These are phyloP conservation scores for Neoascia interrupta DNA, from an alignment of 2,888 invertebrate species.

Conservation along the genomic window DNA sequence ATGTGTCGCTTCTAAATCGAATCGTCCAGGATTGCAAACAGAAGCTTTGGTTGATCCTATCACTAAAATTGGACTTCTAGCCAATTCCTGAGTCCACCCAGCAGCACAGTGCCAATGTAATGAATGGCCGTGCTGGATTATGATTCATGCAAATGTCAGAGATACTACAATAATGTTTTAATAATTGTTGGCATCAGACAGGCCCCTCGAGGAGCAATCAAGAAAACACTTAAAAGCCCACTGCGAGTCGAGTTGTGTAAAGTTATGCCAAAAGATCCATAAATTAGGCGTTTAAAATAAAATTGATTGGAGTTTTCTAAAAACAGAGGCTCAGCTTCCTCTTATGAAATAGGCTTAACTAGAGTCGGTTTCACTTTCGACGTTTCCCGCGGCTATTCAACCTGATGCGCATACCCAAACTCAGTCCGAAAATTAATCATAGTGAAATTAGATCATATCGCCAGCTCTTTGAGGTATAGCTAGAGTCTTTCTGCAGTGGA, in stretches of 20 bases:
- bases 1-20: too few species aligned
- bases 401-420: constrained; percentile 17
- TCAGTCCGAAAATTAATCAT: constrained; percentile 21
- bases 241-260: constrained; percentile 9
- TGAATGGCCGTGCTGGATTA: constrained; percentile 23
- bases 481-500: too few species aligned
- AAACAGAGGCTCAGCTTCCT: too few species aligned
- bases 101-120: constrained; percentile 30
- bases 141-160: constrained; percentile 19
- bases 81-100: too few species aligned
- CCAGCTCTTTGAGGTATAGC: too few species aligned
- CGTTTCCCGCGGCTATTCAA: constrained; percentile 7
- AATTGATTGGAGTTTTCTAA: constrained; percentile 48
- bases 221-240: not conserved
- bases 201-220: constrained; percentile 12
- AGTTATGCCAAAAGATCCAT: constrained; percentile 29
- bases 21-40: too few species aligned
- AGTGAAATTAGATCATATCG: constrained; percentile 1
- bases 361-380: constrained; percentile 46
- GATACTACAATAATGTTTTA: constrained; percentile 60
- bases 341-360: constrained; percentile 7
- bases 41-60: too few species aligned
- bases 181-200: too few species aligned
- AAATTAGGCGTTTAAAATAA: constrained; percentile 35
- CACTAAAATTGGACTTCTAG: constrained; percentile 10